Percentiles rank a stretch among this genome's conserved stretches.
phyloP scores from a whole-genome alignment of 2,113 vertebrate species.

The Indicator maculatus region DNA sequence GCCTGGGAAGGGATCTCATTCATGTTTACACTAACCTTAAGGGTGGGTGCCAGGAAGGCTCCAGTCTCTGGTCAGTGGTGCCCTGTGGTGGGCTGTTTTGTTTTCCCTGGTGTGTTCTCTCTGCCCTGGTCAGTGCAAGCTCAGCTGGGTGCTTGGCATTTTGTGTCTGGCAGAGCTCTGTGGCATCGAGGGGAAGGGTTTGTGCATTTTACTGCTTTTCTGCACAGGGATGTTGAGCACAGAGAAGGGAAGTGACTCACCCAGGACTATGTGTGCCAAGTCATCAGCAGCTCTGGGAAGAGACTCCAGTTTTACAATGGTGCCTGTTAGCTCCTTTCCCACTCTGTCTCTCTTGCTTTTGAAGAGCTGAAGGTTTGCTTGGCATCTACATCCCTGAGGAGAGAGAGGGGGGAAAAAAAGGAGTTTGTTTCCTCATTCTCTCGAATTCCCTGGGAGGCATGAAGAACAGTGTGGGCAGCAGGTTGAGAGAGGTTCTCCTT shows the following conservation, averaged over 20 bases:
- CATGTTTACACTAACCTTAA: no score
- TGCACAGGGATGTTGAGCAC: neutral
- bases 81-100: neutral
- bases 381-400: neutral
- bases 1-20: no score
- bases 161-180: neutral
- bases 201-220: neutral
- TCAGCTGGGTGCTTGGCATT: neutral
- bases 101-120: neutral
- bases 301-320: neutral
- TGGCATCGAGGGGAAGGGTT: neutral
- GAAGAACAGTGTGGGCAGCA: no score
- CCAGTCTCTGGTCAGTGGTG: no score
- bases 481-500: no score
- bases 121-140: neutral
- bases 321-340: neutral
- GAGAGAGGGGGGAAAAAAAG: neutral
- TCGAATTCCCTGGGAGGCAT: neutral
- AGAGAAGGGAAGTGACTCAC: conserved; percentile 43
- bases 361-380: neutral
- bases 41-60: no score
- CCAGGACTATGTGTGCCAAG: conserved; percentile 8
- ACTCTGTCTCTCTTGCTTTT: conserved; percentile 2
- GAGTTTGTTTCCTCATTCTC: neutral
- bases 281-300: conserved; percentile 17